Evolutionary conservation across 2,797 vertebrate species (phyloP), one percentile per base, ranked within the genome.

Genomic region (Thaleichthys pacificus): DNA sequence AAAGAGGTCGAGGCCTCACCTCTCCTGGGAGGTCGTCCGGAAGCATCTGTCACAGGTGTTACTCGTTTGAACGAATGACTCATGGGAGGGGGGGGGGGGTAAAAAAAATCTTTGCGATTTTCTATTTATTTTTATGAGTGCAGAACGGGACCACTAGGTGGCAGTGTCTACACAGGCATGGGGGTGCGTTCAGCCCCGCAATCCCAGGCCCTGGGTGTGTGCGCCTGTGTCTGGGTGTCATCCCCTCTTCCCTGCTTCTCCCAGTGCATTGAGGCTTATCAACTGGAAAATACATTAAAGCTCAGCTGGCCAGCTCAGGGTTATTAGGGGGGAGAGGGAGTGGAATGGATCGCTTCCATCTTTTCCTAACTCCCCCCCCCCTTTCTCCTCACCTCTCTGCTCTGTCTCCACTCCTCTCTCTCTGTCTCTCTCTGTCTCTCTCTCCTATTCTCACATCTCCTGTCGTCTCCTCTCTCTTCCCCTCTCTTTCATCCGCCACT

Each of bases 271-370:
- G 38, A 56, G 56, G 26, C 58, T 68, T 58, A 47, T 78, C 63
- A 63, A 71, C 63, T 21, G 68, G 32, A 66, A 64, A 62, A 67
- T 49, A 12, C 58, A 74, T 70, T 67, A 56, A 73, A 47, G 42
- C 62, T 66, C 73, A 51, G 62, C 62, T 70, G 68, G 51, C 63
- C 56, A 70, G 68, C 32, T 8, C 26, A 11, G 47, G 19, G 19
- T 70, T 70, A 54, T 77, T 42, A 74, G 76, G 42, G 42, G 51
- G 38, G 15, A 32, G 28, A 28, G n/a, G 38, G 64, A 64, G 63
- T 22, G 14, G 19, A 61, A 70, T 54, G 4, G 24, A 66, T n/a
- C 28, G 60, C 24, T 65, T 24, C 9, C 63, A 71, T 35, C 4
- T 47, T 2, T 61, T 62, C 69, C 70, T 35, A 24, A 21, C 38